A percentile compares a stretch with the other conserved stretches of the same genome.
phyloP scores from a whole-genome alignment of 2,113 vertebrate species.

The Brachypodius melanocephalos region DNA sequence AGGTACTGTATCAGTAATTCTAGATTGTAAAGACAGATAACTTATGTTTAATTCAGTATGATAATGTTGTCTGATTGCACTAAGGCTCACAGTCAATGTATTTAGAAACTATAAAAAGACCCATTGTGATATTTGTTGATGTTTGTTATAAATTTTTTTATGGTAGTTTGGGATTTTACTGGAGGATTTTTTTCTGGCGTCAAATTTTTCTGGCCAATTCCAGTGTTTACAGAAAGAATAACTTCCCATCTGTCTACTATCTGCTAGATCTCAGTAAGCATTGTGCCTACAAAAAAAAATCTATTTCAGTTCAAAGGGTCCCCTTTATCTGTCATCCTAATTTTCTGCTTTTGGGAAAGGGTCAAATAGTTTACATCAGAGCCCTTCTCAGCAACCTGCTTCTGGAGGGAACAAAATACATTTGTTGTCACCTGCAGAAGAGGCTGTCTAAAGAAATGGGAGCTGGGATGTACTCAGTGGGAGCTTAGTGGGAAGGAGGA shows the following conservation, averaged over 20 bases:
- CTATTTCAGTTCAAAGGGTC: not conserved
- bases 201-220: not conserved
- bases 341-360: not conserved
- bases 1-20: not conserved
- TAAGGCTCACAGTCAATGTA: not conserved
- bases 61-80: not conserved
- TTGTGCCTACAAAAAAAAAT: not conserved
- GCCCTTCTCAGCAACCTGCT: not conserved
- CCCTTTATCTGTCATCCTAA: not conserved
- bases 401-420: not conserved
- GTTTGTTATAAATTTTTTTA: not conserved
- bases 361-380: not conserved
- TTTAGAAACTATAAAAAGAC: not conserved
- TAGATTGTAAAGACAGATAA: conserved; percentile 13
- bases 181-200: not conserved
- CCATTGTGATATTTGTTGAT: not conserved
- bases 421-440: not conserved
- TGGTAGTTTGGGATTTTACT: not conserved
- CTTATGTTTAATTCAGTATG: conserved; percentile 47
- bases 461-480: not conserved
- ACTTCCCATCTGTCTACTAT: not conserved
- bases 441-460: not conserved
- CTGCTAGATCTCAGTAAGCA: not conserved
- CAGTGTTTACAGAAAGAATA: not conserved
- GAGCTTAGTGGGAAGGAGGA: not conserved